A percentile compares a stretch with the other conserved stretches of the same genome.
Evolutionary conservation across 2,113 vertebrate species (phyloP).

Genomic region (Podilymbus podiceps): DNA sequence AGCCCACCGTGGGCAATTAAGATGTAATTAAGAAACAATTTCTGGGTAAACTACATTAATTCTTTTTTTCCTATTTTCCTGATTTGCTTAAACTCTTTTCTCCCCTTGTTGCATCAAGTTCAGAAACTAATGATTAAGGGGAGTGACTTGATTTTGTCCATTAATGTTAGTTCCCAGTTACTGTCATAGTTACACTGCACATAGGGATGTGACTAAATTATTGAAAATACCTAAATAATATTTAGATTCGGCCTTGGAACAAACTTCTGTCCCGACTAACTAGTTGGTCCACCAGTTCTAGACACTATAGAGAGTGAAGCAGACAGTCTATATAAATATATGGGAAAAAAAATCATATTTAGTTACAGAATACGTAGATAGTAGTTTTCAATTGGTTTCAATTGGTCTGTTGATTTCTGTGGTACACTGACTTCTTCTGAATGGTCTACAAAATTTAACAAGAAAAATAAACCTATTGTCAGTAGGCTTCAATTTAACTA

Average conservation of each 20-base stretch:
- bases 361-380: background rate
- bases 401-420: background rate
- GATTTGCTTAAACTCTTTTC: background rate
- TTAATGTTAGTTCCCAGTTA: background rate
- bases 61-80: background rate
- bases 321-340: background rate
- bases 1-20: background rate
- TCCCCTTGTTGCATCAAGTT: background rate
- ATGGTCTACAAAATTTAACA: conserved; percentile 5
- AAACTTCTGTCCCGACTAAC: background rate
- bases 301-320: background rate
- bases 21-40: background rate
- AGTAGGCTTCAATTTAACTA: conserved; percentile 15
- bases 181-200: background rate
- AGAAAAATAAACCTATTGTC: conserved; percentile 26
- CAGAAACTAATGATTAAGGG: background rate
- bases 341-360: background rate
- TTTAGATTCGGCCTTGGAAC: background rate
- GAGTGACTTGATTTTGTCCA: background rate
- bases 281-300: background rate
- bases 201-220: background rate
- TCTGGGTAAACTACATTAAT: background rate
- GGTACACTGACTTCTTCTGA: background rate
- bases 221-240: background rate
- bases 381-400: background rate